Evolutionary conservation across 2,888 invertebrate genomes (phyloP).

Genomic region (Eupelmus urozonus): DNA sequence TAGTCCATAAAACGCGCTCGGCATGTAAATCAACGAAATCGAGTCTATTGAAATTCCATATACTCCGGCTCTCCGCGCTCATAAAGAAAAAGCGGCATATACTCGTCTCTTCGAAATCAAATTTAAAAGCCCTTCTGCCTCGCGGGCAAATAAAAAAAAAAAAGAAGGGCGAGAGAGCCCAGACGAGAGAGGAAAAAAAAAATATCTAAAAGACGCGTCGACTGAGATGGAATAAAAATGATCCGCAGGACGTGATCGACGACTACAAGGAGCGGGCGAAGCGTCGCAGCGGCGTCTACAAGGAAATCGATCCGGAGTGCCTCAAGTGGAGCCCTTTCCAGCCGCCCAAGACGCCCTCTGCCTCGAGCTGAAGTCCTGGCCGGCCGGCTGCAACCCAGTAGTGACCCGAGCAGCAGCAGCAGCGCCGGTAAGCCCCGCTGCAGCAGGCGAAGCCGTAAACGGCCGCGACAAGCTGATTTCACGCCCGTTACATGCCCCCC

Average conservation of each 20-base stretch:
- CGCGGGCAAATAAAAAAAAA: background rate
- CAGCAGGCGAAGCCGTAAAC: slow-evolving; percentile 24
- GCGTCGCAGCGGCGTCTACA: slow-evolving; percentile 85
- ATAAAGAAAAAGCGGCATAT: background rate
- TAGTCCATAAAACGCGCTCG: too few relatives aligned
- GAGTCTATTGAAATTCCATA: slow-evolving; percentile 16
- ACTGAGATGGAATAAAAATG: slow-evolving; percentile 37
- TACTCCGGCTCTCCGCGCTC: background rate
- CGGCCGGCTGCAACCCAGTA: background rate
- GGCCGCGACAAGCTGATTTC: slow-evolving; percentile 53
- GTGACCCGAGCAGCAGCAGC: slow-evolving; percentile 25
- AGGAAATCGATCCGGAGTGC: slow-evolving; percentile 91
- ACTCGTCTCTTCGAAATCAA: slow-evolving; percentile 29
- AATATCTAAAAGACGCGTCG: background rate
- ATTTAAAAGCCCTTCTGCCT: slow-evolving; percentile 23
- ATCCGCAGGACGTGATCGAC: slow-evolving; percentile 90
- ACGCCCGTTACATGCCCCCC: slow-evolving; percentile 44
- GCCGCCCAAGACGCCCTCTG: slow-evolving; percentile 80
- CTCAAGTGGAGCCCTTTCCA: slow-evolving; percentile 93
- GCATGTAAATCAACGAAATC: slow-evolving; percentile 4
- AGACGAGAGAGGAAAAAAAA: background rate
- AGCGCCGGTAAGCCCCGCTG: background rate
- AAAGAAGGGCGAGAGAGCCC: background rate
- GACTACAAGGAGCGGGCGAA: slow-evolving; percentile 92
- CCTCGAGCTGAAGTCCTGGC: slow-evolving; percentile 71